Conservation (phyloP, 30 jellyfish, hydroid and myxozoan genomes). For the Phacellophora camtschatica region DNA sequence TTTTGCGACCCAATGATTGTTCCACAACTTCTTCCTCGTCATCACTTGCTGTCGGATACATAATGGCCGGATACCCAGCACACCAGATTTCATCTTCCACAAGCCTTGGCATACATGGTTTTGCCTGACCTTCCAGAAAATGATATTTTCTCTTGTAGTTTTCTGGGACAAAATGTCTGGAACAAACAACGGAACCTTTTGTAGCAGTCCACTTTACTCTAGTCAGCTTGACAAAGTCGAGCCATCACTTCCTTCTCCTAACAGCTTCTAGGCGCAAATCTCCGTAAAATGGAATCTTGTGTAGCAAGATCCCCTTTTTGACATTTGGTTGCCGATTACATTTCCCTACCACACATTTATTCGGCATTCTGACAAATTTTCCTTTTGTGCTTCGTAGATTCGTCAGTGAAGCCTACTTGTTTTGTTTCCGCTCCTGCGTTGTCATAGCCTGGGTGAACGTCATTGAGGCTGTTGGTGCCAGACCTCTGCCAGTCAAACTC, state of each 20-base stretch:
- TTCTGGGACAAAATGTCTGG: conserved; percentile 14
- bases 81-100: conserved; percentile 1
- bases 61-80: neutral
- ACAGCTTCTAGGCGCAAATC: conserved; percentile 22
- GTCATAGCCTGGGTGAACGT: neutral
- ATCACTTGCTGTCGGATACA: neutral
- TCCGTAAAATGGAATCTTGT: conserved; percentile 16
- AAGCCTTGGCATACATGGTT: neutral
- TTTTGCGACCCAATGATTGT: neutral
- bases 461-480: neutral
- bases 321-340: neutral
- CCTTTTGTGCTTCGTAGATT: neutral
- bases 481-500: neutral
- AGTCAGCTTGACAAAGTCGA: neutral
- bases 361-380: neutral
- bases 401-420: too few species aligned
- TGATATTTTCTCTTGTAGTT: conserved; percentile 1
- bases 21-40: neutral
- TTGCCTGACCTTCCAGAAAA: conserved; percentile 7
- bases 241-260: conserved; percentile 25
- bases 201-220: conserved; percentile 20
- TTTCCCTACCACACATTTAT: conserved; percentile 7
- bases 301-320: conserved; percentile 8
- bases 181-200: neutral
- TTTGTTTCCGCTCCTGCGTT: neutral